Evolutionary conservation across 2,113 vertebrate genomes (phyloP), one percentile per base, ranked within the genome.

Genomic region (Ophthalmolycus amberensis): DNA sequence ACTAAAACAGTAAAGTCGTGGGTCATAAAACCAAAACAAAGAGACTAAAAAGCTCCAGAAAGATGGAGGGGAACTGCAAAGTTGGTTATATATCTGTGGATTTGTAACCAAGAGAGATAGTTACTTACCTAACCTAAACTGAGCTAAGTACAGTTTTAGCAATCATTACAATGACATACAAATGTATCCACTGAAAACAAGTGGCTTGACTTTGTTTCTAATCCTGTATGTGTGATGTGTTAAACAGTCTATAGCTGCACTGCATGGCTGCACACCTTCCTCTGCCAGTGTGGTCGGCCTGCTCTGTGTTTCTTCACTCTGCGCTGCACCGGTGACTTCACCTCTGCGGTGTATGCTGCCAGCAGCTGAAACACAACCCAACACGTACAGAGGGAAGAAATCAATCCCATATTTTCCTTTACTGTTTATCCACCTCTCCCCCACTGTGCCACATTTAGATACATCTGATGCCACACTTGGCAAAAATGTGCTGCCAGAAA

Each of bases 311-410:
- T 77, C 72, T 71, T 85, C 82, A 76, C 77, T 75, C 75, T 18
- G 29, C 29, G 12, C 65, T 63, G 74, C 71, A 54, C 73, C 67
- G 25, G 50, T 90, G 89, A 92, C 85, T 80, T 90, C 87, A 89
- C 79, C 84, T 79, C 81, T 63, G 68, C 81, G 48, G 76, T 46
- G 71, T 70, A 37, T 80, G 71, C 79, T 87, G 90, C 84, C 88
- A 85, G 75, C 71, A 66, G 76, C 79, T 90, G 87, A 89, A 88
- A 83, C 75, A 83, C 77, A 83, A 87, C 52, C 75, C 71, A 82
- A 78, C 77, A 69, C 69, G 64, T 74, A 77, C 71, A 63, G n/a
- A 78, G 42, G 71, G 69, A 50, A 83, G 77, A 88, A 88, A 90
- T 80, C 8, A 82, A 85, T 80, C 74, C 84, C 73, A 85, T 71